These are phyloP conservation scores for Hyaena hyaena DNA, from an alignment of 2,113 vertebrate species.

Conservation along the genomic window DNA sequence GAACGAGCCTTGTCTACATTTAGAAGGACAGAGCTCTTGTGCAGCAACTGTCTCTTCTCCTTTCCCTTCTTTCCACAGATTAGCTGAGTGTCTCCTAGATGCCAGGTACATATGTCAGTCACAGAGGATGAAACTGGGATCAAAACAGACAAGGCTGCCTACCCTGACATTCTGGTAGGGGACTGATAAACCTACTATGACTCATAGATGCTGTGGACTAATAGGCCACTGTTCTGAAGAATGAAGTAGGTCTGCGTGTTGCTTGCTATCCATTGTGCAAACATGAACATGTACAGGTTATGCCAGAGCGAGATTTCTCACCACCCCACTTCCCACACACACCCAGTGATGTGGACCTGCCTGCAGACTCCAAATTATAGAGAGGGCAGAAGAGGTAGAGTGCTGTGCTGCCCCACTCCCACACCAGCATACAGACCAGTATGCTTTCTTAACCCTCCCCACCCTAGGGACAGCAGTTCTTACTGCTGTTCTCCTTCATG, in stretches of 20 bases:
- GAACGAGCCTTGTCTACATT: neutral
- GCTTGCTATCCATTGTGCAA: neutral
- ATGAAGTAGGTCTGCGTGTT: neutral
- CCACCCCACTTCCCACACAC: neutral
- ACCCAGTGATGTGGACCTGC: neutral
- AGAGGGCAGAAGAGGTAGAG: neutral
- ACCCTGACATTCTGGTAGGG: neutral
- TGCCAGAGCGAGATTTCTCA: neutral
- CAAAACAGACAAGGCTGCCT: slow-evolving; percentile 12
- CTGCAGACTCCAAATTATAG: neutral
- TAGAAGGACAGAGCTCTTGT: neutral
- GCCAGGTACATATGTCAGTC: neutral
- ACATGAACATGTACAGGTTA: neutral
- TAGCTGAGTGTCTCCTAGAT: neutral
- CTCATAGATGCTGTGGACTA: neutral
- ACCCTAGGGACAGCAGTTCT: neutral
- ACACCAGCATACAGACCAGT: neutral
- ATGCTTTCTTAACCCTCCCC: neutral
- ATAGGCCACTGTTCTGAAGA: neutral
- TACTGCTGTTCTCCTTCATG: neutral
- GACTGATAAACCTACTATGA: neutral
- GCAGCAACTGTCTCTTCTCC: neutral
- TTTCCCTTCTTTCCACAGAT: neutral
- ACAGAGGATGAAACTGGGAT: neutral
- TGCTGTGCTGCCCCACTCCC: neutral